Percentiles rank a stretch among this genome's conserved stretches.
Evolutionary conservation across 2,797 vertebrate species (phyloP).

Genomic region (Sebastes trivittatus): DNA sequence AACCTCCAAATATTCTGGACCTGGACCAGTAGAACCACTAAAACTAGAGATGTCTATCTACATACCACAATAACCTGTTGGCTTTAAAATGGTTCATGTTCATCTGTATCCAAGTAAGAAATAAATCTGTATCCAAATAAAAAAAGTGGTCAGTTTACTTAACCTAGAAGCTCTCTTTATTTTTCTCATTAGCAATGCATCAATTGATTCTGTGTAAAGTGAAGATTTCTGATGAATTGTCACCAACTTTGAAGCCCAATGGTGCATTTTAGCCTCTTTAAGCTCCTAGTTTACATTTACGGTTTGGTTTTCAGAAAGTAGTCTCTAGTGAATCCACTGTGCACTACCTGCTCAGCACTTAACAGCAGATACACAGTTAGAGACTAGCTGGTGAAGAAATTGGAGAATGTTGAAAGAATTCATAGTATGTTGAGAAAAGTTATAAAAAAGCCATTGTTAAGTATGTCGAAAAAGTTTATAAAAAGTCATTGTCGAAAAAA

Average conservation of each 20-base stretch:
- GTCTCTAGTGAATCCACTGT: background rate
- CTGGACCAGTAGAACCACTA: conserved; percentile 37
- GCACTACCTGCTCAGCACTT: background rate
- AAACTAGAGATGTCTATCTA: conserved; percentile 10
- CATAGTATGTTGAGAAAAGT: too few species aligned
- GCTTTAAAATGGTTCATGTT: background rate
- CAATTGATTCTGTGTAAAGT: background rate
- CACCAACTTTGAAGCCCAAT: background rate
- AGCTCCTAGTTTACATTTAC: background rate
- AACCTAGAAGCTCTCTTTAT: background rate
- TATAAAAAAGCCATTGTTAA: too few species aligned
- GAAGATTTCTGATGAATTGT: background rate
- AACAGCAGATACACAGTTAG: background rate
- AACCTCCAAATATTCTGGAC: conserved; percentile 60
- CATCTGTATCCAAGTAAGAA: conserved; percentile 14
- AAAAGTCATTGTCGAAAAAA: too few species aligned
- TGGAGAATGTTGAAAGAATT: too few species aligned
- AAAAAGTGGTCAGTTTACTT: conserved; percentile 9
- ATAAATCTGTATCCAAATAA: conserved; percentile 16
- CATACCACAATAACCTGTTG: conserved; percentile 2
- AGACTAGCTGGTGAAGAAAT: background rate
- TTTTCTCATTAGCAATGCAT: background rate
- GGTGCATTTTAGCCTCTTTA: background rate
- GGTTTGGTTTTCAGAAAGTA: background rate
- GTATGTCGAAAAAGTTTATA: too few species aligned